Evolutionary conservation across 2,797 vertebrate species (phyloP).

Genomic region (Artibeus jamaicensis): DNA sequence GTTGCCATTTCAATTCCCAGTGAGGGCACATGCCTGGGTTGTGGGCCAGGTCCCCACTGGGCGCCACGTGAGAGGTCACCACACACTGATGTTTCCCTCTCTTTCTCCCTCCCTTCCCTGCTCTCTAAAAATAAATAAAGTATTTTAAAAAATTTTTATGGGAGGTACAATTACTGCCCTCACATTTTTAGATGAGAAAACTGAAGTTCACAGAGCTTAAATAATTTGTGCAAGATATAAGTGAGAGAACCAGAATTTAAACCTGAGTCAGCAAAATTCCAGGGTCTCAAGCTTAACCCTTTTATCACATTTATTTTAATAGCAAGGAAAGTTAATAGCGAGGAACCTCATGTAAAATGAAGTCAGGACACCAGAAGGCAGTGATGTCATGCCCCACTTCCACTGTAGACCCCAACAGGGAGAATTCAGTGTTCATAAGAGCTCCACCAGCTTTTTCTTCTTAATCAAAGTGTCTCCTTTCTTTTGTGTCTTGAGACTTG

Average conservation of each 20-base stretch:
- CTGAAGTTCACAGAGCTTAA: constrained; percentile 9
- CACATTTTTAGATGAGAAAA: constrained; percentile 25
- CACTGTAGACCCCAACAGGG: background rate
- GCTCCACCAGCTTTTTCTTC: background rate
- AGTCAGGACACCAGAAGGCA: background rate
- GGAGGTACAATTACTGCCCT: background rate
- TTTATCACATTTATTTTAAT: background rate
- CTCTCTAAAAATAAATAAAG: too few species aligned
- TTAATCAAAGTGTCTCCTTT: background rate
- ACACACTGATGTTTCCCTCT: too few species aligned
- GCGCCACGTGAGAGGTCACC: too few species aligned
- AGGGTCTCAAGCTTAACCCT: background rate
- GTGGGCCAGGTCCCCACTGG: too few species aligned
- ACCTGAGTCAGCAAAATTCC: background rate
- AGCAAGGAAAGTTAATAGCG: background rate
- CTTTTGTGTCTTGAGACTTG: background rate
- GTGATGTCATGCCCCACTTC: background rate
- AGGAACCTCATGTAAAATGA: background rate
- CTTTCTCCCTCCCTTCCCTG: too few species aligned
- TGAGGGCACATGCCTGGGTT: too few species aligned
- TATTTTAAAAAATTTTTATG: background rate
- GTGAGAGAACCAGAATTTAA: background rate
- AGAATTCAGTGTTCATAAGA: background rate
- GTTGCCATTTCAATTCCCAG: too few species aligned
- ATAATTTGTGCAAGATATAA: background rate